Evolutionary conservation across 1,140 invertebrate species (phyloP).

Genomic region (Sogatella furcifera): DNA sequence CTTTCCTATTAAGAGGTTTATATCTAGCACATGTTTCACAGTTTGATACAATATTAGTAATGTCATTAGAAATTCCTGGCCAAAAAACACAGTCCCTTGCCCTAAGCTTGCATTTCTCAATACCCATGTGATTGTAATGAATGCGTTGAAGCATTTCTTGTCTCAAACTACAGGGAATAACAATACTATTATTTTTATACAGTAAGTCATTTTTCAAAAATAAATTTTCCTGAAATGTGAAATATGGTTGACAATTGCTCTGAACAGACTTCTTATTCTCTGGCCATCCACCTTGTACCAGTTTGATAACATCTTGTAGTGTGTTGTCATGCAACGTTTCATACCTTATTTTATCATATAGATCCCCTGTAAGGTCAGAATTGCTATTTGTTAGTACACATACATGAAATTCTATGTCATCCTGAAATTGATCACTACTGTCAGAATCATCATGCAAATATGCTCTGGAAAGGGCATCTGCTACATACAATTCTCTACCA

Average conservation of each 20-base stretch:
- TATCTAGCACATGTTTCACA: slow-evolving; percentile 31
- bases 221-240: slow-evolving; percentile 27
- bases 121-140: slow-evolving; percentile 36
- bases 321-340: too few species aligned
- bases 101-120: slow-evolving; percentile 29
- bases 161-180: slow-evolving; percentile 31
- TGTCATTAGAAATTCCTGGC: slow-evolving; percentile 34
- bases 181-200: slow-evolving; percentile 27
- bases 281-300: slow-evolving; percentile 30
- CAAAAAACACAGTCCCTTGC: slow-evolving; percentile 34
- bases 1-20: slow-evolving; percentile 25
- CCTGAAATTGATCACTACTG: too few species aligned
- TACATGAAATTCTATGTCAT: too few species aligned
- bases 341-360: too few species aligned
- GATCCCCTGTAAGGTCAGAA: too few species aligned
- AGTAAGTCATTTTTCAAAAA: slow-evolving; percentile 27
- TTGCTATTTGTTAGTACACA: too few species aligned
- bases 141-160: slow-evolving; percentile 29
- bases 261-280: slow-evolving; percentile 24
- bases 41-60: slow-evolving; percentile 31
- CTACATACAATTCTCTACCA: too few species aligned
- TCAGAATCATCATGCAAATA: too few species aligned
- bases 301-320: too few species aligned
- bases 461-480: too few species aligned
- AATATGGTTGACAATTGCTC: slow-evolving; percentile 24